A percentile compares a stretch with the other conserved stretches of the same genome.
These are phyloP conservation scores for Polia nebulosa DNA, from an alignment of 2,888 invertebrate species.

Conservation along the genomic window DNA sequence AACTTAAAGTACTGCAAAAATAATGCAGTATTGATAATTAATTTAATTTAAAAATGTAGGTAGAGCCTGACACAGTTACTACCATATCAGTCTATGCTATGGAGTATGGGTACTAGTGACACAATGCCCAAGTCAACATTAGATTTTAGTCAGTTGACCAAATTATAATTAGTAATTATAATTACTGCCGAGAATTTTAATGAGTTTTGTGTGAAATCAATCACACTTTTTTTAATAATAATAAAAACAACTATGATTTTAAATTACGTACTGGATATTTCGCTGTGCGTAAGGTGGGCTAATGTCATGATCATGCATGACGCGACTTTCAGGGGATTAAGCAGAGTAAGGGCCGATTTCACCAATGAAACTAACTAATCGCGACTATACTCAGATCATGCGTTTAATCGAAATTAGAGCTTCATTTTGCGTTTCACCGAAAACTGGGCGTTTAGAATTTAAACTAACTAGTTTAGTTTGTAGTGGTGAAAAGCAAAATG, in stretches of 20 bases:
- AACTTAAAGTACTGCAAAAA: slow-evolving; percentile 14
- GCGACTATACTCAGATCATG: too few relatives aligned
- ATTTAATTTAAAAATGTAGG: not conserved
- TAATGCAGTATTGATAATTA: not conserved
- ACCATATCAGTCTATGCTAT: too few relatives aligned
- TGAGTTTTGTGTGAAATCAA: not conserved
- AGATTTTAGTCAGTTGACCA: slow-evolving; percentile 7
- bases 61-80: not conserved
- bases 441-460: too few relatives aligned
- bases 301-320: not conserved
- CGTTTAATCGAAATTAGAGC: too few relatives aligned
- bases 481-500: too few relatives aligned
- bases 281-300: not conserved
- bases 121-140: not conserved
- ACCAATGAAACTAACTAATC: too few relatives aligned
- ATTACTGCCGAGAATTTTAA: not conserved
- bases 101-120: too few relatives aligned
- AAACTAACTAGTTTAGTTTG: too few relatives aligned
- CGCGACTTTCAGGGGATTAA: not conserved
- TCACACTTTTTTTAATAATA: not conserved
- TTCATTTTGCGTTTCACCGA: too few relatives aligned
- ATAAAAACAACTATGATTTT: not conserved
- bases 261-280: not conserved
- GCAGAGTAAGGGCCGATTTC: not conserved
- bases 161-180: not conserved